These are phyloP conservation scores for Chrysopilus asiliformis DNA, from an alignment of 2,888 invertebrate genomes.

Conservation along the genomic window DNA sequence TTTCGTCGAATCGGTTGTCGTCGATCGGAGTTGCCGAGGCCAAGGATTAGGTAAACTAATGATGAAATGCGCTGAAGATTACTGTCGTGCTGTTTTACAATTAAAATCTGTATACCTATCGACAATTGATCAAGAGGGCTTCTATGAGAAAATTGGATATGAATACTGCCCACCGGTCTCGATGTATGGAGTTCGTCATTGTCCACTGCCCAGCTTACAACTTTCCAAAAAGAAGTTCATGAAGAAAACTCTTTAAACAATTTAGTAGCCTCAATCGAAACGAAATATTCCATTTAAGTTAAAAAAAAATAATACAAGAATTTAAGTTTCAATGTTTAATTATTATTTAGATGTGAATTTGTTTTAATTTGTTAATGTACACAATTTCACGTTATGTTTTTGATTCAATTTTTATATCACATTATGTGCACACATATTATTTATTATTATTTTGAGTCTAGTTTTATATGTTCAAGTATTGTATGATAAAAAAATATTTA, in stretches of 20 bases:
- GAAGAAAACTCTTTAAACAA: conserved; percentile 35
- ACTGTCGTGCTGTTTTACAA: conserved; percentile 47
- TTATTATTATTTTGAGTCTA: too few species aligned
- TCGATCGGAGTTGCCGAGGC: conserved; percentile 54
- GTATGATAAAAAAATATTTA: too few species aligned
- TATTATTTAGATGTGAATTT: conserved; percentile 1
- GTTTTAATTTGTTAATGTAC: too few species aligned
- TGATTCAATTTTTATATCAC: too few species aligned
- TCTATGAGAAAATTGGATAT: conserved; percentile 64
- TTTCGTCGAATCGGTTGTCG: conserved; percentile 72
- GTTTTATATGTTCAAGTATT: too few species aligned
- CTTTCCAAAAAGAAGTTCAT: conserved; percentile 34
- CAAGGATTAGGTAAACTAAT: conserved; percentile 63
- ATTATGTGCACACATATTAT: too few species aligned
- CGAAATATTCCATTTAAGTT: conserved; percentile 3
- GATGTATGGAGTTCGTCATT: conserved; percentile 46
- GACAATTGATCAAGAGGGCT: conserved; percentile 60
- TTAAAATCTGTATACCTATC: conserved; percentile 53
- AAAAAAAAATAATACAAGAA: conserved; percentile 1
- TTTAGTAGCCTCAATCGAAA: too few species aligned
- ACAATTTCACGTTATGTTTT: too few species aligned
- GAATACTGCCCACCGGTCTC: conserved; percentile 52
- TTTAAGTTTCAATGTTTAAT: not conserved
- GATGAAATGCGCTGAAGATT: conserved; percentile 61
- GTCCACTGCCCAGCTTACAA: conserved; percentile 32